Evolutionary conservation across 2,888 invertebrate genomes (phyloP).

Genomic region (Eupithecia abbreviata): DNA sequence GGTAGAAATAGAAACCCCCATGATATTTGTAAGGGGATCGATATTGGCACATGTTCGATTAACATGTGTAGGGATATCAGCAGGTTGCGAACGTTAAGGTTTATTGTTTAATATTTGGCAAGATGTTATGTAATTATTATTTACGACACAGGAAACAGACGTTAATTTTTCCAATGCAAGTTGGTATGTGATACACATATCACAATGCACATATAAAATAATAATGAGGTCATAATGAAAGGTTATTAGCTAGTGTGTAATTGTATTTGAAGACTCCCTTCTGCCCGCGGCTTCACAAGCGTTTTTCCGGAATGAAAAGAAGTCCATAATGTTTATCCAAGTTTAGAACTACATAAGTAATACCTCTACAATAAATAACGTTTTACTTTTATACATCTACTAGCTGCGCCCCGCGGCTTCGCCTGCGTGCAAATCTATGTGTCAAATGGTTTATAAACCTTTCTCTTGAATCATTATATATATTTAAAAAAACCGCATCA

Average conservation of each 20-base stretch:
- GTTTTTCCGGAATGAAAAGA: background rate
- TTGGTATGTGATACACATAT: background rate
- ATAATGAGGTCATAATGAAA: background rate
- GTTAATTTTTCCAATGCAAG: background rate
- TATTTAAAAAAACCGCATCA: no score
- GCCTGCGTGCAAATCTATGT: no score
- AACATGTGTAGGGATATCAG: constrained; percentile 43
- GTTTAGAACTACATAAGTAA: background rate
- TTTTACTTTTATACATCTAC: no score
- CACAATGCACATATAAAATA: background rate
- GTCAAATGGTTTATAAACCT: no score
- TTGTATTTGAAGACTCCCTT: background rate
- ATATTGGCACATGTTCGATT: constrained; percentile 53
- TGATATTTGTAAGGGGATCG: constrained; percentile 57
- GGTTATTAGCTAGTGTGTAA: background rate
- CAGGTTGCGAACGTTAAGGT: constrained; percentile 23
- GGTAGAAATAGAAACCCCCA: constrained; percentile 44
- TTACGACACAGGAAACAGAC: background rate
- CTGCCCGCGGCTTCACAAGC: background rate
- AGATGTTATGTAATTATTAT: background rate
- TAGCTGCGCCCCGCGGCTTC: no score
- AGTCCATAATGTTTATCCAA: background rate
- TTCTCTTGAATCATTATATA: no score
- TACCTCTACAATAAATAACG: no score
- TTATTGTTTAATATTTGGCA: background rate